Conservation (phyloP, 2,113 vertebrate genomes). For the Pardalotus punctatus region DNA sequence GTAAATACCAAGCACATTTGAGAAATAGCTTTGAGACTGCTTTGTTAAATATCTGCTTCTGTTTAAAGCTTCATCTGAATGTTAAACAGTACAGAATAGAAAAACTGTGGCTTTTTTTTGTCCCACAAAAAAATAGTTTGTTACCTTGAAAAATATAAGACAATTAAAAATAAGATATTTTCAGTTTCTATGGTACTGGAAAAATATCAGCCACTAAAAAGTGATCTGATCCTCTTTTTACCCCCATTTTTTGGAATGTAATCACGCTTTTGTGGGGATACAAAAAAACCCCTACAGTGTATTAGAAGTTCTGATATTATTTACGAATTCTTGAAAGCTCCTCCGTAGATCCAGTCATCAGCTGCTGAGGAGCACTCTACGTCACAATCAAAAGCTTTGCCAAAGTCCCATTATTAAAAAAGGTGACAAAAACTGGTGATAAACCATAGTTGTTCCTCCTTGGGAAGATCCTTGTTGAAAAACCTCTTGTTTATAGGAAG, state of each 20-base stretch:
- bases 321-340: background rate
- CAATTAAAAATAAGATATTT: background rate
- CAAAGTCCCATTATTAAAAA: background rate
- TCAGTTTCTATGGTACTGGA: background rate
- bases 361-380: background rate
- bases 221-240: background rate
- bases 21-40: background rate
- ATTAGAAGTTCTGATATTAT: background rate
- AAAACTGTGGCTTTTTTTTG: background rate
- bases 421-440: background rate
- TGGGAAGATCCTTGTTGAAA: background rate
- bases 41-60: background rate
- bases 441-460: background rate
- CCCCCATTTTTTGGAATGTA: background rate
- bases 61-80: background rate
- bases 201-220: background rate
- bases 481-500: background rate
- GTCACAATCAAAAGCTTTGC: background rate
- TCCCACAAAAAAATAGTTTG: background rate
- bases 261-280: background rate
- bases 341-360: background rate
- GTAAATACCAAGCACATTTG: background rate
- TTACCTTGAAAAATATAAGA: background rate
- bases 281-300: background rate
- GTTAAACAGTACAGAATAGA: background rate